Percentiles rank a stretch among this genome's conserved stretches.
These are phyloP conservation scores for Sebastes jordani DNA, from an alignment of 2,797 vertebrate genomes.

Conservation along the genomic window DNA sequence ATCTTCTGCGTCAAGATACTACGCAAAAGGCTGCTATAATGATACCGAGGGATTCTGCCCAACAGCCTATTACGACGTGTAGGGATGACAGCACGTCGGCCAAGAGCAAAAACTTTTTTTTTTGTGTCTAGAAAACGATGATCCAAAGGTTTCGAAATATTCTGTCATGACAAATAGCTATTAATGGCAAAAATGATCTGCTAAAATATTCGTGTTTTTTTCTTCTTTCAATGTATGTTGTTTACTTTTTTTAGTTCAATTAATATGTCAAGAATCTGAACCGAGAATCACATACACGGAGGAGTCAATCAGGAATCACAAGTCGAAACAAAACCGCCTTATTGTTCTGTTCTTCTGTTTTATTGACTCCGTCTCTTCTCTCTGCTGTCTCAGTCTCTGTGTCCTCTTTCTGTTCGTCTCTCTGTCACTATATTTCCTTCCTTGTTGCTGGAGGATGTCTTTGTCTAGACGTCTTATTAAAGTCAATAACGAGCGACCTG, in stretches of 20 bases:
- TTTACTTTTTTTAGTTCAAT: not conserved
- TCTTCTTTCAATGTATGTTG: not conserved
- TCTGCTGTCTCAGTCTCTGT: not conserved
- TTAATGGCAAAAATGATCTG: not conserved
- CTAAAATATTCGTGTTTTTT: not conserved
- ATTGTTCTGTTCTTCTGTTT: not conserved
- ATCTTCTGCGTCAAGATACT: no score
- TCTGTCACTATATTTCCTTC: not conserved
- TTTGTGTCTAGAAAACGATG: not conserved
- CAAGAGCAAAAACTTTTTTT: not conserved
- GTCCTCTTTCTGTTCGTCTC: not conserved
- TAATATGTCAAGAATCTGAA: not conserved
- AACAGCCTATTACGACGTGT: not conserved
- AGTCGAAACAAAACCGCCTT: not conserved
- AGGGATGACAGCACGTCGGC: not conserved
- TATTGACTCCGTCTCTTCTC: not conserved
- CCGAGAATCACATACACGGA: not conserved
- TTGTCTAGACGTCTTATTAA: slow-evolving; percentile 54
- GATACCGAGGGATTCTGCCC: no score
- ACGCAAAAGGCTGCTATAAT: no score
- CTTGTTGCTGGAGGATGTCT: slow-evolving; percentile 19
- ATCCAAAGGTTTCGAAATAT: not conserved
- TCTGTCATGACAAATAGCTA: no score
- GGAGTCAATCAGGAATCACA: not conserved
- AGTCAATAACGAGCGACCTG: slow-evolving; percentile 32